Percentiles rank a stretch among this genome's conserved stretches.
Conservation (phyloP, 2,113 vertebrate genomes). For the Gasterosteus aculeatus region DNA sequence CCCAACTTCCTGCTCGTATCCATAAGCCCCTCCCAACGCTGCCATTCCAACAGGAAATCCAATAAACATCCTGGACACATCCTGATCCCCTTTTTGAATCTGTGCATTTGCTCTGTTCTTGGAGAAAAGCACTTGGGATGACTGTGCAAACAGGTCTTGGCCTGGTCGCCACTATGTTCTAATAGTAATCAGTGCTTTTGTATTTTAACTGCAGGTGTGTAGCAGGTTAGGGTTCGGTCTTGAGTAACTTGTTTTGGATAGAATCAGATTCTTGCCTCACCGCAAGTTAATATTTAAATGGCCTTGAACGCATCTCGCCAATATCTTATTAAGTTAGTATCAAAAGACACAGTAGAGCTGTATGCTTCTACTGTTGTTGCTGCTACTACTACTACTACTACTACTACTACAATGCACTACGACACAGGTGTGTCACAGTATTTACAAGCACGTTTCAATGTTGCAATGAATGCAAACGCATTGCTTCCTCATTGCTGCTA, state of each 20-base stretch:
- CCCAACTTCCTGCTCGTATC: not conserved
- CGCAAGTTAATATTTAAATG: not conserved
- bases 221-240: slow-evolving; percentile 28
- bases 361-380: not conserved
- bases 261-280: not conserved
- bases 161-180: not conserved
- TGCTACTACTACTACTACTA: not conserved
- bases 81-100: not conserved
- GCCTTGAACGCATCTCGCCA: not conserved
- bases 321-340: not conserved
- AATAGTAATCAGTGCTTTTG: slow-evolving; percentile 35
- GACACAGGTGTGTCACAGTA: not conserved
- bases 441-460: not conserved
- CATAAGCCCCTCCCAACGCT: slow-evolving; percentile 10
- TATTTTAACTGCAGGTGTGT: slow-evolving; percentile 4
- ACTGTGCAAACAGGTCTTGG: slow-evolving; percentile 57
- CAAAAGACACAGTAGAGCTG: not conserved
- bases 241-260: slow-evolving; percentile 6
- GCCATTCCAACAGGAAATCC: not conserved
- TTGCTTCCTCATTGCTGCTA: slow-evolving; percentile 2
- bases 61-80: not conserved
- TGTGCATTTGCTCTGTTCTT: slow-evolving; percentile 5
- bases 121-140: not conserved
- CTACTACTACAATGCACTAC: not conserved
- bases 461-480: slow-evolving; percentile 2